phyloP scores from a whole-genome alignment of 2,797 vertebrate genomes.

The Falco concolor region DNA sequence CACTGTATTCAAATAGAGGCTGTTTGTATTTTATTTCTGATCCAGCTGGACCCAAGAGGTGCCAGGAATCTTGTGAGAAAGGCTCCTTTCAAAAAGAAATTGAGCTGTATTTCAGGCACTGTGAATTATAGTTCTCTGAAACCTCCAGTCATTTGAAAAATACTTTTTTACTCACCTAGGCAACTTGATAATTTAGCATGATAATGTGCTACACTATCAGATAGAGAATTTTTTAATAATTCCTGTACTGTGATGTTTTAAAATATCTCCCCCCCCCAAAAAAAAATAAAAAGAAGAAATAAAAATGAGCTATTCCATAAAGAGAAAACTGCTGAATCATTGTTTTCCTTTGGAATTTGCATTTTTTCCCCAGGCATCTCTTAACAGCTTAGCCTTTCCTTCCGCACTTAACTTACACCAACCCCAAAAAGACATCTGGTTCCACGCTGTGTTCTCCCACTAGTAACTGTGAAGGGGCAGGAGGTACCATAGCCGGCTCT shows the following conservation, averaged over 20 bases:
- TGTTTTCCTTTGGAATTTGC: neutral
- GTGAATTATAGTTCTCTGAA: neutral
- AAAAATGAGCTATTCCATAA: neutral
- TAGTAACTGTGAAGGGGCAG: neutral
- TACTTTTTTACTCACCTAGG: neutral
- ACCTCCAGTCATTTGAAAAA: neutral
- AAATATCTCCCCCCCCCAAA: neutral
- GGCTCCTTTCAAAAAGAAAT: constrained; percentile 20
- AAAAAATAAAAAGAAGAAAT: no score
- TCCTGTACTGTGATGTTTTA: neutral
- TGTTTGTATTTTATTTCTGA: constrained; percentile 31
- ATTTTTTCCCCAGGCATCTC: neutral
- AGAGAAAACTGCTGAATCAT: neutral
- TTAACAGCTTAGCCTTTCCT: neutral
- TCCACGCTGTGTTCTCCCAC: neutral
- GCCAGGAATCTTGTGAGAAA: constrained; percentile 46
- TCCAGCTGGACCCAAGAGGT: constrained; percentile 34
- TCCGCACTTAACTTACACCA: neutral
- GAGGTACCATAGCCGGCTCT: fast-evolving
- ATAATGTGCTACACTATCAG: neutral
- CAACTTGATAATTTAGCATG: neutral
- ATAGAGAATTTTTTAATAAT: neutral
- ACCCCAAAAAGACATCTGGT: neutral
- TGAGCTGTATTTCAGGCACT: neutral
- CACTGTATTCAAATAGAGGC: constrained; percentile 19